phyloP scores from a whole-genome alignment of 2,888 invertebrate genomes.

The Caenorhabditis virilis region DNA sequence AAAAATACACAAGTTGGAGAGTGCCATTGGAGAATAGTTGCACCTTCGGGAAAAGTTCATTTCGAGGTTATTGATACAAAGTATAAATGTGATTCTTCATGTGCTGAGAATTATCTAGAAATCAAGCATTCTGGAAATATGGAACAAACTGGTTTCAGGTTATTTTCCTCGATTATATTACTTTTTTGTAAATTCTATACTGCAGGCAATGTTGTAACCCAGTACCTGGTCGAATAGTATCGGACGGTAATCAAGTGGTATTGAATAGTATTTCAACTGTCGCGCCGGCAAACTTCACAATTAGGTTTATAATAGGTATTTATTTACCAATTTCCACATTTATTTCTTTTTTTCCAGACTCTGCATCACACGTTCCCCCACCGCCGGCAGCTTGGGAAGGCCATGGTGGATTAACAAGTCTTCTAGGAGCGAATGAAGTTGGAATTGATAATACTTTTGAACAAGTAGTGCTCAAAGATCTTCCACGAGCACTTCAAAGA shows the following conservation, averaged over 20 bases:
- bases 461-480: slow-evolving; percentile 47
- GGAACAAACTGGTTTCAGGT: slow-evolving; percentile 55
- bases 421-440: slow-evolving; percentile 48
- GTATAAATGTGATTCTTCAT: slow-evolving; percentile 52
- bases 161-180: not conserved
- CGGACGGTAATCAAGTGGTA: slow-evolving; percentile 43
- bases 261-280: slow-evolving; percentile 38
- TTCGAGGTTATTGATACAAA: slow-evolving; percentile 52
- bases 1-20: slow-evolving; percentile 37
- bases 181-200: not conserved
- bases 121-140: slow-evolving; percentile 47
- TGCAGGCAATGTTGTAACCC: slow-evolving; percentile 56
- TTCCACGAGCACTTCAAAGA: slow-evolving; percentile 29
- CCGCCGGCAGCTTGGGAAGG: slow-evolving; percentile 56
- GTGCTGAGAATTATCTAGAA: slow-evolving; percentile 53
- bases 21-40: slow-evolving; percentile 48
- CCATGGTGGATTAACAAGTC: slow-evolving; percentile 49
- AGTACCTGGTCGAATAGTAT: slow-evolving; percentile 49
- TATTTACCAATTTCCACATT: not conserved
- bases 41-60: slow-evolving; percentile 41
- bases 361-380: slow-evolving; percentile 23
- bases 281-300: slow-evolving; percentile 50
- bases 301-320: slow-evolving; percentile 48
- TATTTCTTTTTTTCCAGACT: slow-evolving; percentile 10
- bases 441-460: slow-evolving; percentile 58